Evolutionary conservation across 1,140 invertebrate genomes (phyloP).

Genomic region (Aplysia californica): DNA sequence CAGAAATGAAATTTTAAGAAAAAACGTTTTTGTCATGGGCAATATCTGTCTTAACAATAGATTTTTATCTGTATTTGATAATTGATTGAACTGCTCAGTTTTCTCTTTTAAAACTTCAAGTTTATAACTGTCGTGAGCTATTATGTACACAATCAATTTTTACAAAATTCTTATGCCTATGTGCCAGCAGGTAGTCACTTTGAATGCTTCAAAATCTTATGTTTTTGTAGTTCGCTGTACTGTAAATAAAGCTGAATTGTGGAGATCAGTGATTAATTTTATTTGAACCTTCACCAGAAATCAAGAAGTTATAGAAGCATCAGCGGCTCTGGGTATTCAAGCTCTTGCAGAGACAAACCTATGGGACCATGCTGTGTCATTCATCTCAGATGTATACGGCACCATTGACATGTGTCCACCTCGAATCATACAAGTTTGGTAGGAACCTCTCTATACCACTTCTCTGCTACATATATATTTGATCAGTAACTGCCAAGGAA

Average conservation of each 20-base stretch:
- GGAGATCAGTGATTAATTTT: not conserved
- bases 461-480: not conserved
- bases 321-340: slow-evolving; percentile 25
- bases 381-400: slow-evolving; percentile 18
- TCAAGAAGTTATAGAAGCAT: slow-evolving; percentile 22
- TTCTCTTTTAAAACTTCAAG: no score
- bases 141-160: not conserved
- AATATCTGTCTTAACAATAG: no score
- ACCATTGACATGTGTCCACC: slow-evolving; percentile 11
- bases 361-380: slow-evolving; percentile 1
- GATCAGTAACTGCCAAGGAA: not conserved
- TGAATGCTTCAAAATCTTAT: not conserved
- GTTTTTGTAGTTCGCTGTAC: not conserved
- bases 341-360: slow-evolving; percentile 21
- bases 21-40: no score
- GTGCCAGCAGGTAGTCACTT: no score
- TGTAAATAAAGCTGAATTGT: not conserved
- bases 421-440: slow-evolving; percentile 26
- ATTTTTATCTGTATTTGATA: no score
- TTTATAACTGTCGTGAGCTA: no score
- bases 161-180: not conserved
- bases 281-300: slow-evolving; percentile 10
- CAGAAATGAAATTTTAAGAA: no score
- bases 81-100: no score
- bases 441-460: not conserved